phyloP scores from a whole-genome alignment of 2,888 invertebrate genomes.

The Dynastes hyllus region DNA sequence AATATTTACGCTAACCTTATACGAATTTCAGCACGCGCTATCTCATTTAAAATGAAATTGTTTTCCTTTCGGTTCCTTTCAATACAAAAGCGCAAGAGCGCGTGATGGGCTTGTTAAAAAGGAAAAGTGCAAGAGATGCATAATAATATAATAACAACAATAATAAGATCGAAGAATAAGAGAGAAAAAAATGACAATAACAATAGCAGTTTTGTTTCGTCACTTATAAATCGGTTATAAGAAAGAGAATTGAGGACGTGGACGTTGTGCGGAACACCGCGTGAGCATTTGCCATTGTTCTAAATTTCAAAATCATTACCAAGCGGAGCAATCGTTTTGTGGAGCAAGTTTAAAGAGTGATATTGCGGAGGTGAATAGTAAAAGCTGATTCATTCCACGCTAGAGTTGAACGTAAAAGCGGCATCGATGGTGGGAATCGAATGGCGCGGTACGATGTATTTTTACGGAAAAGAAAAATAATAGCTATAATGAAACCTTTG shows the following conservation, averaged over 20 bases:
- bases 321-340: conserved; percentile 28
- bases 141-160: not conserved
- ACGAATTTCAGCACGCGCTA: conserved; percentile 19
- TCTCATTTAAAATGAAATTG: not conserved
- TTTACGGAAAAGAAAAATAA: not conserved
- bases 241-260: not conserved
- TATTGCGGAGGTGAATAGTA: conserved; percentile 29
- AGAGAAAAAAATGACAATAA: not conserved
- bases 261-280: not conserved
- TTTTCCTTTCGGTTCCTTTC: not conserved
- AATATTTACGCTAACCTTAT: conserved; percentile 34
- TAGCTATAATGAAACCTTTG: not conserved
- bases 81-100: not conserved
- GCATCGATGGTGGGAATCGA: no score
- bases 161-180: not conserved
- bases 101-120: not conserved
- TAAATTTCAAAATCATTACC: conserved; percentile 47
- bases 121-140: conserved; percentile 4
- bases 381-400: conserved; percentile 32
- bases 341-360: conserved; percentile 40
- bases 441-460: no score
- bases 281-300: conserved; percentile 36
- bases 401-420: not conserved
- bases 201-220: not conserved
- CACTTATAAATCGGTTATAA: not conserved